A percentile compares a stretch with the other conserved stretches of the same genome.
These are phyloP conservation scores for Epinotia ramella DNA, from an alignment of 2,888 invertebrate species.

Conservation along the genomic window DNA sequence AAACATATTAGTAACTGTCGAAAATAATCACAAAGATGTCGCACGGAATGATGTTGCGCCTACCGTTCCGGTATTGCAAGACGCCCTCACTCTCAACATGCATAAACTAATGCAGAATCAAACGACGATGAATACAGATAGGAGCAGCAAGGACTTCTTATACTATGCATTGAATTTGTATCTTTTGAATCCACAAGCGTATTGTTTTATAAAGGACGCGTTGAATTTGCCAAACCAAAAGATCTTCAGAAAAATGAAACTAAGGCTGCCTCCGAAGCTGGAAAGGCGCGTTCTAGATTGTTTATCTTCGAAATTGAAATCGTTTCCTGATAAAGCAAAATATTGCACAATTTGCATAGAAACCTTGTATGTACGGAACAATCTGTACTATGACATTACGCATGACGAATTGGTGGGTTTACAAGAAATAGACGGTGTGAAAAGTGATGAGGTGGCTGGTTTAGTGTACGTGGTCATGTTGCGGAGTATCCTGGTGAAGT, in stretches of 20 bases:
- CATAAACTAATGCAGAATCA: conserved; percentile 10
- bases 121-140: neutral
- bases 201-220: conserved; percentile 12
- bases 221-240: conserved; percentile 20
- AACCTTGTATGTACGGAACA: conserved; percentile 3
- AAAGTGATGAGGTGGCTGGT: conserved; percentile 1
- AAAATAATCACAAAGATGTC: neutral
- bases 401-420: conserved; percentile 28
- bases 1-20: neutral
- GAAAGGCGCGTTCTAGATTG: conserved; percentile 9
- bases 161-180: conserved; percentile 28
- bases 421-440: conserved; percentile 22
- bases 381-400: conserved; percentile 23
- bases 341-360: conserved; percentile 31
- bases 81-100: conserved; percentile 15
- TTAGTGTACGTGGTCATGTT: conserved; percentile 23
- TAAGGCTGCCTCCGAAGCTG: conserved; percentile 14
- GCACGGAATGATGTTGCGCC: neutral
- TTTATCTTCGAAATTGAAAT: conserved; percentile 31
- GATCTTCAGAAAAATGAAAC: conserved; percentile 14
- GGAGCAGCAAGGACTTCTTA: conserved; percentile 11
- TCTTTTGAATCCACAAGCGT: conserved; percentile 27
- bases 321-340: conserved; percentile 30
- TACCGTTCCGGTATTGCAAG: neutral
- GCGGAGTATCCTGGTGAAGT: conserved; percentile 26